These are phyloP conservation scores for Sebastes kiyomatsui DNA, from an alignment of 2,797 vertebrate genomes.

Conservation along the genomic window DNA sequence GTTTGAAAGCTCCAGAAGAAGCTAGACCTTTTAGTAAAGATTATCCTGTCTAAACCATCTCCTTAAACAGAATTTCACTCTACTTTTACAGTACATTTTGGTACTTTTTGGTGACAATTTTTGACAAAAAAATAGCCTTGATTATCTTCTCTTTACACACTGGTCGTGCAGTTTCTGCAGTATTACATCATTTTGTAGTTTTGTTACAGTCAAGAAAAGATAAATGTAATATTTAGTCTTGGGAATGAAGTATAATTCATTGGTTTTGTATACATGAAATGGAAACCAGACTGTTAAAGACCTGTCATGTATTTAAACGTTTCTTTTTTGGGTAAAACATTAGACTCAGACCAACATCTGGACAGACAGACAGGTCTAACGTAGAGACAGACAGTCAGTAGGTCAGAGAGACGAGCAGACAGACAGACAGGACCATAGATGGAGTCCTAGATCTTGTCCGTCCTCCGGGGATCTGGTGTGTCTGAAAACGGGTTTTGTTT, in stretches of 20 bases:
- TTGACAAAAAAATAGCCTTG: neutral
- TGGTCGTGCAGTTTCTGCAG: neutral
- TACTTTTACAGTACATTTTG: neutral
- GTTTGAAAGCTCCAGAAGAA: neutral
- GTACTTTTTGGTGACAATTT: neutral
- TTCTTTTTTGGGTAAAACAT: neutral
- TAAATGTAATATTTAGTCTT: neutral
- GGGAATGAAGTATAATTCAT: neutral
- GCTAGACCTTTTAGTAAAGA: neutral
- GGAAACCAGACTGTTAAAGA: neutral
- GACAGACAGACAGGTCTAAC: neutral
- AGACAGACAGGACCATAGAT: neutral
- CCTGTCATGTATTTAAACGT: neutral
- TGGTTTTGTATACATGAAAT: neutral
- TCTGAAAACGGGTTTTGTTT: slow-evolving; percentile 58
- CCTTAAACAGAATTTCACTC: too few species aligned
- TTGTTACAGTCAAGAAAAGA: neutral
- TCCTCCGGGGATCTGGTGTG: slow-evolving; percentile 25
- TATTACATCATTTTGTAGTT: neutral
- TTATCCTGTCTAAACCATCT: too few species aligned
- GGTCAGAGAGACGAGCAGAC: neutral
- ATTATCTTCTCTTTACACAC: neutral
- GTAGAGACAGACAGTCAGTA: neutral
- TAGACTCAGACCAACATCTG: neutral
- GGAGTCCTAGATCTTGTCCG: slow-evolving; percentile 1